These are phyloP conservation scores for Poeciliopsis paucimaculata DNA, from an alignment of 2,797 vertebrate species.

Conservation along the genomic window DNA sequence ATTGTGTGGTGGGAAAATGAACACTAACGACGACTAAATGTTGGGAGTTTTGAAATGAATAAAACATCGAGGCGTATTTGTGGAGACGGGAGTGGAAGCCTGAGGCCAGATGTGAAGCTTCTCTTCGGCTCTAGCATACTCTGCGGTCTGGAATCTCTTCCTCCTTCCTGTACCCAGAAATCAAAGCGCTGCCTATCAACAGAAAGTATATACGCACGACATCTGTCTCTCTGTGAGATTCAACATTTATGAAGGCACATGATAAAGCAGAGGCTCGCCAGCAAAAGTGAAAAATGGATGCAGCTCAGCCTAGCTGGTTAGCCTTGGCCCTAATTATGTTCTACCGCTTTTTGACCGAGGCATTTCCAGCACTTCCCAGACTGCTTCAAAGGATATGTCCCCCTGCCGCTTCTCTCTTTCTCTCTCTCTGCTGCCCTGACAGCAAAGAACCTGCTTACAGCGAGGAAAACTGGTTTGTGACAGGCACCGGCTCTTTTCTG, in stretches of 20 bases:
- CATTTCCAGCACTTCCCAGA: neutral
- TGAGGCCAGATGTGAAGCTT: constrained; percentile 8
- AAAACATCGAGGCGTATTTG: neutral
- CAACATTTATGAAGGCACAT: constrained; percentile 1
- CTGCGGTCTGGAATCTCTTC: constrained; percentile 2
- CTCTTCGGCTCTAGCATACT: neutral
- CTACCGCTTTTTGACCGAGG: constrained; percentile 1
- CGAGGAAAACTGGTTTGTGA: neutral
- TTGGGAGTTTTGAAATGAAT: neutral
- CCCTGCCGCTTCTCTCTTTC: neutral
- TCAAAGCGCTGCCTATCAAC: constrained; percentile 10
- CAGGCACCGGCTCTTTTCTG: neutral
- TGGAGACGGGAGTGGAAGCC: neutral
- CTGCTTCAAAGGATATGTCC: neutral
- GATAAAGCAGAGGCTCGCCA: neutral
- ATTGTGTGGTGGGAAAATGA: neutral
- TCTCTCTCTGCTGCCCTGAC: neutral
- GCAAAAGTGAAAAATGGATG: neutral
- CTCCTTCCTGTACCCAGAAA: constrained; percentile 1
- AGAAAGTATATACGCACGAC: neutral
- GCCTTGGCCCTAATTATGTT: neutral
- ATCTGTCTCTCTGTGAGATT: neutral
- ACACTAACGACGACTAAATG: neutral
- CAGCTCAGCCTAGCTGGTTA: neutral
- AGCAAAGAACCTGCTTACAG: neutral